Evolutionary conservation across 2,797 vertebrate genomes (phyloP), one percentile per base, ranked within the genome.

Genomic region (Anableps anableps): DNA sequence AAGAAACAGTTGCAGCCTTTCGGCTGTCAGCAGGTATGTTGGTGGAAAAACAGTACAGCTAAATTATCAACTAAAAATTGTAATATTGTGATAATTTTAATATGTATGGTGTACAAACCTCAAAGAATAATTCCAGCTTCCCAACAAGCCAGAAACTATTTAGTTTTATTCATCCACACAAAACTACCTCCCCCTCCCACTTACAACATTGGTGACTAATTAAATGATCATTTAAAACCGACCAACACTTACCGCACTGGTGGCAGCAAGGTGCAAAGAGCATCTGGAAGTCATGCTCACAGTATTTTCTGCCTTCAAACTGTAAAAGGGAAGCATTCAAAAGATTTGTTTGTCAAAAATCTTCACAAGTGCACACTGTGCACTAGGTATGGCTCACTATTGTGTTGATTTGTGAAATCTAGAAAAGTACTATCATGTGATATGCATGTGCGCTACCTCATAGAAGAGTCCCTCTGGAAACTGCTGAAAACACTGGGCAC

Each of bases 271-370:
- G 99, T 38, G 99, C 98, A 87, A 99, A 99, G 85, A 99, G 97
- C 97, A 99, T 99, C 93, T 99, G 99, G 93, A 99, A 99, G 91
- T 99, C 99, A 90, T 99, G 98, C 89, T 99, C 99, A 43, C 99
- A 99, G 88, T 99, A 99, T 88, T 99, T 99, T 88, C 99, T 97
- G 88, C 98, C 98, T 95, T 99, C 99, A 94, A 99, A 99, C 99
- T 94, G 87, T 51, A 64, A 51, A 64, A 47, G 72, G 13, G 41
- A 60, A 73, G 82, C 31, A 82, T 21, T 73, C 4, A 83, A 60
- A 36, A 82, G 1, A 38, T 36, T 38, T 66, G 19, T 41, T 4
- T 38, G 36, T 66, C 64, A 41, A 41, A 4, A 1, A 38, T 23
- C 16, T 26, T 26, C 51, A 23, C 19, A 17, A 14, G 13, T 48